Evolutionary conservation across 2,888 invertebrate genomes (phyloP), one percentile per base, ranked within the genome.

Genomic region (Eupithecia subfuscata): DNA sequence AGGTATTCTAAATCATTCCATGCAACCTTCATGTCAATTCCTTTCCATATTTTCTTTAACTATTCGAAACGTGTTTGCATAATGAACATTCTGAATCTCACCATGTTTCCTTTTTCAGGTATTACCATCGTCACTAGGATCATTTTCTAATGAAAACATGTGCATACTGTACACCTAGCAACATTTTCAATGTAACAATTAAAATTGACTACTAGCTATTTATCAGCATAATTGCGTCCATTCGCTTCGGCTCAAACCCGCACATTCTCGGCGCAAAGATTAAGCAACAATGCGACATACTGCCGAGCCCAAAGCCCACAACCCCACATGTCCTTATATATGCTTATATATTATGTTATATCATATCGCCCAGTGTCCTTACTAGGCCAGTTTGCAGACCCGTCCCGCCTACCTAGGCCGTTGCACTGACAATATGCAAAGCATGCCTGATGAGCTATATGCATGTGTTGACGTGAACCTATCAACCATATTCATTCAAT

Each of bases 381-480:
- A 78, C 71, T 74, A 73, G 74, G 74, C 76, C 78, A 76, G 79
- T 80, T 77, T 80, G 81, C 81, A 82, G 82, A 84, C 86, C 84
- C 76, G 87, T 65, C 83, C 87, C 90, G 87, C 91, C 91, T 85
- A 89, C 90, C 76, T 78, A 82, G 90, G 87, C 82, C 88, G 80
- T 90, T 89, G 87, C 86, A 84, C 88, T 82, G 82, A 75, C 67
- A 68, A 34, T 56, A 56, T 56, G 22, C 52, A 56, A 56, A 37
- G 5, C 37, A 56, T 22, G 3, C 11, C 52, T 56, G 22, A 56
- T 72, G 12, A 68, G 25, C n/a, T 68, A 34, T 63, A n/a, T 64
- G 64, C 18, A 34, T 34, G 9, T 18, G 8, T 34, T 64, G 30
- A 64, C 64, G 18, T 34, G 34, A 18, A 64, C 18, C 6, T 16